Conservation (phyloP, 2,888 invertebrate genomes). For the Balanococcus diminutus region DNA sequence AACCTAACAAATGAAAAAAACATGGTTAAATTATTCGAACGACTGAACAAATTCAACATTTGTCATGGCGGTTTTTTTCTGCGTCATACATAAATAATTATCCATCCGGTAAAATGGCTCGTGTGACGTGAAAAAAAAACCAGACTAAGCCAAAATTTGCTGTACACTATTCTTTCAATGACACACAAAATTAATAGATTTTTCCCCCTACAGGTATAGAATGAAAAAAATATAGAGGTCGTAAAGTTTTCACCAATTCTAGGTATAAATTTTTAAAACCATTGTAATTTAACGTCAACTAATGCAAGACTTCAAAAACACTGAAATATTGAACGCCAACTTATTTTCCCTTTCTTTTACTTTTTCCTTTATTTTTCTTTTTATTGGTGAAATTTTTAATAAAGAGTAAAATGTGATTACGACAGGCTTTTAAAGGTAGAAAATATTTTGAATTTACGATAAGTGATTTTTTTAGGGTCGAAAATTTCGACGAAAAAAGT, state of each 20-base stretch:
- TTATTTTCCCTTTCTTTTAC: no score
- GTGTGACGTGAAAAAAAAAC: background rate
- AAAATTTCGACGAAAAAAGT: no score
- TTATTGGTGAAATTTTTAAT: background rate
- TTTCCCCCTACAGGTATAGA: background rate
- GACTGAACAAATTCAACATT: background rate
- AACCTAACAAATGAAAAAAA: background rate
- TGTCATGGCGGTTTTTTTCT: background rate
- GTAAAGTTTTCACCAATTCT: background rate
- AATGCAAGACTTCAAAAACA: background rate
- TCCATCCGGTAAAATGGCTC: background rate
- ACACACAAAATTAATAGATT: background rate
- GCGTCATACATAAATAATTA: background rate
- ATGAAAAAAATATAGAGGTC: background rate
- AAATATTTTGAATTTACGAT: background rate
- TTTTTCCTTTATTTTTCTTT: background rate
- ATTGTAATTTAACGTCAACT: background rate
- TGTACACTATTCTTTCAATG: background rate
- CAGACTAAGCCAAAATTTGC: background rate
- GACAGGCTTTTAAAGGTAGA: background rate
- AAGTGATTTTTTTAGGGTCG: background rate
- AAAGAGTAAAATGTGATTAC: background rate
- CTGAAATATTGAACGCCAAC: background rate
- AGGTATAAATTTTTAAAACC: background rate
- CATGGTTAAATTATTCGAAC: background rate